Percentiles rank a stretch among this genome's conserved stretches.
These are phyloP conservation scores for Myotis findleyi DNA, from an alignment of 2,797 vertebrate species.

Conservation along the genomic window DNA sequence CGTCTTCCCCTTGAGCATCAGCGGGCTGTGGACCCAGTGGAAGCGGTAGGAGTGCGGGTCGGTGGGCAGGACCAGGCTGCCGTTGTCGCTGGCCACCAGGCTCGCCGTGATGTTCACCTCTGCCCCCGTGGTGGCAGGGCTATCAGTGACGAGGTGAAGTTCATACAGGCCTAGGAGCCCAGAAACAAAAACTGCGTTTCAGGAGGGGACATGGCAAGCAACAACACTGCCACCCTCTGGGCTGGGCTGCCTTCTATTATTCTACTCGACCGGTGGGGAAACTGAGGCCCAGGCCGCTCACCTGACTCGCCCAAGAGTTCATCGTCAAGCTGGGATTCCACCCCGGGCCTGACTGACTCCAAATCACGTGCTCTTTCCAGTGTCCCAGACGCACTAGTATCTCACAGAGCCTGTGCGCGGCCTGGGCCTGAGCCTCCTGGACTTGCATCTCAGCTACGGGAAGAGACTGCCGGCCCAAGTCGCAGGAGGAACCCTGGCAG, in stretches of 20 bases:
- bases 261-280: not conserved
- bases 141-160: conserved; percentile 82
- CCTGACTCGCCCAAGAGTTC: not conserved
- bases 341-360: not conserved
- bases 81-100: conserved; percentile 69
- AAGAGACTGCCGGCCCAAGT: accelerated
- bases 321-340: not conserved
- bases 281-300: not conserved
- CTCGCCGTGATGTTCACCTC: conserved; percentile 81
- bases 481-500: accelerated
- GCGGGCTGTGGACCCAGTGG: conserved; percentile 86
- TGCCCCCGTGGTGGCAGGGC: conserved; percentile 84
- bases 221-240: not conserved
- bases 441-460: not conserved
- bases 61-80: not conserved
- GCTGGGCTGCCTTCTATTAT: not conserved
- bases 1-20: conserved; percentile 81
- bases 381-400: too few species aligned
- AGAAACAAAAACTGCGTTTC: conserved; percentile 40
- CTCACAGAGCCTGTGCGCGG: not conserved
- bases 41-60: conserved; percentile 78
- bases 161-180: conserved; percentile 77
- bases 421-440: not conserved
- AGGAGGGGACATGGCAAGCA: not conserved
- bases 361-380: not conserved